Base-by-base conservation (phyloP, 2,797 vertebrate species). In the Labroides dimidiatus region DNA sequence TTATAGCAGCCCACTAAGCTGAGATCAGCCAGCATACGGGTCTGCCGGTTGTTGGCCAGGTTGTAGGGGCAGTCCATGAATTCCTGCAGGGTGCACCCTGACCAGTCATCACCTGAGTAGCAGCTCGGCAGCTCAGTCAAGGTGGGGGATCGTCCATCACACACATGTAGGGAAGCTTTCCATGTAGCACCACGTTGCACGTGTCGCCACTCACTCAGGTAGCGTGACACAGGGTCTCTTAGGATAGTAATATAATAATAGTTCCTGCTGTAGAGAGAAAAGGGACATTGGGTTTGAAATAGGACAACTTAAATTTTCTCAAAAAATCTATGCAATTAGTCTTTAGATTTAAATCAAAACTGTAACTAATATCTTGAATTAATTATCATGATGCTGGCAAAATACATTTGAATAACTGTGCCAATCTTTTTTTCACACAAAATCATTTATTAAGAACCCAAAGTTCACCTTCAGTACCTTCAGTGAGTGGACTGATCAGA, bases 211-310 rank as follows among this genome's bases (percentile, higher is more conserved):
- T 99, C 97, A 0, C 98, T 99, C 82, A 99, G 86, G 90, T 97
- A 99, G 1, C 98, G 95, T 19, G 96, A 98, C 19, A 99, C 96
- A 0, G 97, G 98, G 85, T 99, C 97, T 76, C 98, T 94, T 80
- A 99, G 91, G 82, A 99, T 98, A 51, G 98, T 99, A 78, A 99
- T 99, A 50, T 99, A 99, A 90, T 99, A 97, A 89, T 97, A 99
- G 83, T 98, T 97, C 91, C 97, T 96, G 23, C 69, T 89, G 77
- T 53, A 73, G 54, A 83, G 14, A 66, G 60, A 36, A 75, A 74
- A 1, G 62, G 13, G 3, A 39, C 10, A 47, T 69, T 51, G 51
- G 23, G 5, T 65, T 4, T 37, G 3, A 33, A 44, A 23, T 21
- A 14, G 5, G 4, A 0, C n/a, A 44, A 72, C 10, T 45, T 0